Evolutionary conservation across 2,888 invertebrate species (phyloP).

Genomic region (Megaustenia siamemsis): DNA sequence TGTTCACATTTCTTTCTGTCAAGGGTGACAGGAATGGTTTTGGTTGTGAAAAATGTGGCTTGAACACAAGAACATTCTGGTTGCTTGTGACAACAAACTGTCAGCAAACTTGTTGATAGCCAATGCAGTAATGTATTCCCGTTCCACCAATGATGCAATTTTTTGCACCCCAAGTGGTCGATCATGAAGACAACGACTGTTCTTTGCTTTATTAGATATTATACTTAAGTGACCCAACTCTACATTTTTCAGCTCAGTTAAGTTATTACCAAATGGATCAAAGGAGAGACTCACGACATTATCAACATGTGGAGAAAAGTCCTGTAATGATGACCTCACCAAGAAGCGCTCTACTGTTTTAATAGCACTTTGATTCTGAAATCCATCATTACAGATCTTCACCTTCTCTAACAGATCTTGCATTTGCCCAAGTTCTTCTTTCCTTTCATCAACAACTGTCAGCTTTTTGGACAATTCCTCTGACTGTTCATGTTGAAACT

Average conservation of each 20-base stretch:
- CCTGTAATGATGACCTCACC: slow-evolving; percentile 3
- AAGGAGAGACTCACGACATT: slow-evolving; percentile 35
- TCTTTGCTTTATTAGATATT: background rate
- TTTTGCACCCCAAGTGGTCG: slow-evolving; percentile 33
- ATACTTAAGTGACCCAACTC: slow-evolving; percentile 42
- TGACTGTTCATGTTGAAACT: slow-evolving; percentile 42
- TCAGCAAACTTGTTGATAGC: slow-evolving; percentile 54
- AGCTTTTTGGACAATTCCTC: slow-evolving; percentile 25
- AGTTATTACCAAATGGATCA: slow-evolving; percentile 12
- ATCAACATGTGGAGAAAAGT: slow-evolving; percentile 1
- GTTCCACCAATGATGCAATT: slow-evolving; percentile 35
- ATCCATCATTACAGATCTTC: slow-evolving; percentile 46
- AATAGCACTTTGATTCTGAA: slow-evolving; percentile 38
- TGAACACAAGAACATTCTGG: slow-evolving; percentile 45
- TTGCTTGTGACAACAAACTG: slow-evolving; percentile 49
- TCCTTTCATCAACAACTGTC: slow-evolving; percentile 20
- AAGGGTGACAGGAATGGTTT: slow-evolving; percentile 39
- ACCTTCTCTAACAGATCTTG: slow-evolving; percentile 30
- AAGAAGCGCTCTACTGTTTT: slow-evolving; percentile 38
- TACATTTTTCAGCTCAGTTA: slow-evolving; percentile 41
- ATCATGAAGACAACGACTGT: slow-evolving; percentile 11
- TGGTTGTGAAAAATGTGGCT: slow-evolving; percentile 33
- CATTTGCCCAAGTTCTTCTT: slow-evolving; percentile 24
- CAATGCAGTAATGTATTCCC: slow-evolving; percentile 49
- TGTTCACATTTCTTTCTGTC: slow-evolving; percentile 25